phyloP scores from a whole-genome alignment of 2,113 vertebrate genomes.

The Festucalex cinctus region DNA sequence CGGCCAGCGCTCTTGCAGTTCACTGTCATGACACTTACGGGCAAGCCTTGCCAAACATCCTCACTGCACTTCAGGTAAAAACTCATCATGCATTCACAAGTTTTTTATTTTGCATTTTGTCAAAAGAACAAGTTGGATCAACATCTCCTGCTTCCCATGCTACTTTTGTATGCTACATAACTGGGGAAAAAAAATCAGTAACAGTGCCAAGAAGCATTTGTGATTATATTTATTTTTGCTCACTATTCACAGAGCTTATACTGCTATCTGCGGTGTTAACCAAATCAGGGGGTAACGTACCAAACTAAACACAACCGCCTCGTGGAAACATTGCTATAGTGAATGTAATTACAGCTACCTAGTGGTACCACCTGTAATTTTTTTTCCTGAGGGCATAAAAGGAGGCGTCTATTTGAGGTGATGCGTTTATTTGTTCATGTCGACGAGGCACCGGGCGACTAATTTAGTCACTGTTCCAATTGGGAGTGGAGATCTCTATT shows the following conservation, averaged over 20 bases:
- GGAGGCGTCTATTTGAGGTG: not conserved
- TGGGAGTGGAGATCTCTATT: not conserved
- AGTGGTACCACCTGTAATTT: not conserved
- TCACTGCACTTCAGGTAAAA: conserved; percentile 90
- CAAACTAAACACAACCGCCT: not conserved
- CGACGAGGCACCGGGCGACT: not conserved
- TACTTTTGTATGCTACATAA: not conserved
- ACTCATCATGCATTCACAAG: not conserved
- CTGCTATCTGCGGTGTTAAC: not conserved
- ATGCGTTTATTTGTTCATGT: not conserved
- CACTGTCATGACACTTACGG: conserved; percentile 96
- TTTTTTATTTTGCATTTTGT: not conserved
- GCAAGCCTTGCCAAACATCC: conserved; percentile 90
- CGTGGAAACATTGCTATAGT: not conserved
- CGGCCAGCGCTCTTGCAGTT: conserved; percentile 80
- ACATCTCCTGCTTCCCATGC: not conserved
- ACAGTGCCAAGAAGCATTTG: not conserved
- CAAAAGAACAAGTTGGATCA: not conserved
- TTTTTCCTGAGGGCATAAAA: not conserved
- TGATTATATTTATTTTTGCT: conserved; percentile 6
- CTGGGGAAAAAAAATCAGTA: not conserved
- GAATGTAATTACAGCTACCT: not conserved
- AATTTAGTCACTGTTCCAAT: not conserved
- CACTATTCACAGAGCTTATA: not conserved
- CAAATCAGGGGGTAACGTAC: not conserved